Conservation (phyloP, 2,888 invertebrate genomes). For the Metalampra italica region DNA sequence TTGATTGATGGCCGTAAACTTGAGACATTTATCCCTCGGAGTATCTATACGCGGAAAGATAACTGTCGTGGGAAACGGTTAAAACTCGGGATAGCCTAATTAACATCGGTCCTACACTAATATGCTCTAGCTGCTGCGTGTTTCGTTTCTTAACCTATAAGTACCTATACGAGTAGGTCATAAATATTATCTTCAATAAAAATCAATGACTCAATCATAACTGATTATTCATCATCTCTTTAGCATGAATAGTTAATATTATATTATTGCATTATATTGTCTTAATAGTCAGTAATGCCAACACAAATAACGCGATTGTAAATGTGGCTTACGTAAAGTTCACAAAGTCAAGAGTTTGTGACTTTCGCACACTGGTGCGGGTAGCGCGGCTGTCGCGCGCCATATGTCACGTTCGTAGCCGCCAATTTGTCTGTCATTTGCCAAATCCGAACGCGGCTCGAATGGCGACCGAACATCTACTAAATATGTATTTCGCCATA, state of each 20-base stretch:
- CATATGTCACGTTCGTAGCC: conserved; percentile 56
- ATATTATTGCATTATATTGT: no score
- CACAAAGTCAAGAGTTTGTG: not conserved
- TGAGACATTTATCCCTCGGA: conserved; percentile 4
- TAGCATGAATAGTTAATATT: no score
- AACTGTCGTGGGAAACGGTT: not conserved
- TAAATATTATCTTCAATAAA: no score
- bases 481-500: conserved; percentile 22
- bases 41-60: not conserved
- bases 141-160: no score
- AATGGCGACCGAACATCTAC: conserved; percentile 34
- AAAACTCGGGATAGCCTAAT: not conserved
- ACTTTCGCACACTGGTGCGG: not conserved
- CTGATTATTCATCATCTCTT: no score
- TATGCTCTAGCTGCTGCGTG: no score
- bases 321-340: not conserved
- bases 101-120: not conserved
- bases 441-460: conserved; percentile 54
- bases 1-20: conserved; percentile 35
- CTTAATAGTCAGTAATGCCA: no score
- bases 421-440: conserved; percentile 66
- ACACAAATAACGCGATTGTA: no score
- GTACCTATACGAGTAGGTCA: no score
- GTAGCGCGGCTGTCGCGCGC: conserved; percentile 13
- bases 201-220: no score